Conservation (phyloP, 2,797 vertebrate genomes). For the Enteromius afrohamiltoni region DNA sequence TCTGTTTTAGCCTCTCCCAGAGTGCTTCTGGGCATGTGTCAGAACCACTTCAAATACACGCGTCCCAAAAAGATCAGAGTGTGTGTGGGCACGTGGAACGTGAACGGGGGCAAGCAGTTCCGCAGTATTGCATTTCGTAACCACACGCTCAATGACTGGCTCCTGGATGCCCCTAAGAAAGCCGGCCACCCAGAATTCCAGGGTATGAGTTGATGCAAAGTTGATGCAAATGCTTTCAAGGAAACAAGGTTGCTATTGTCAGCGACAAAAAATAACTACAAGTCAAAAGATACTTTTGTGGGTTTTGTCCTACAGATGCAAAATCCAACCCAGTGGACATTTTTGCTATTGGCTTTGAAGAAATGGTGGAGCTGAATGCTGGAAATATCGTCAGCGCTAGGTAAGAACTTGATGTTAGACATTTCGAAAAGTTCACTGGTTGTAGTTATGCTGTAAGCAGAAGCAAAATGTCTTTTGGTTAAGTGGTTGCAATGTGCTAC, state of each 20-base stretch:
- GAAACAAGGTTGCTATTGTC: not conserved
- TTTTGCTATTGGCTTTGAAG: conserved; percentile 98
- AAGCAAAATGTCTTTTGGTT: not conserved
- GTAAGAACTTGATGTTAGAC: conserved; percentile 67
- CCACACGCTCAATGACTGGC: conserved; percentile 97
- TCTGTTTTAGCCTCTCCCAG: conserved; percentile 87
- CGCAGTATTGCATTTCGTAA: conserved; percentile 98
- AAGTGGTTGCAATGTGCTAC: not conserved
- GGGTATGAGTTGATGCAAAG: conserved; percentile 73
- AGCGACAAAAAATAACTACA: not conserved
- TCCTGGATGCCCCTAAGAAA: conserved; percentile 91
- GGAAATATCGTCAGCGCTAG: conserved; percentile 99
- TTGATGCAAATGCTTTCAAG: not conserved
- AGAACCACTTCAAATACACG: conserved; percentile 93
- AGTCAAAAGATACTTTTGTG: conserved; percentile 21
- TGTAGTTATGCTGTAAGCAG: not conserved
- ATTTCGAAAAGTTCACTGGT: not conserved
- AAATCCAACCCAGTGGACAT: conserved; percentile 91
- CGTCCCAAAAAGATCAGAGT: conserved; percentile 90
- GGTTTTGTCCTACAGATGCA: conserved; percentile 76
- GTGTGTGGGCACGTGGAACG: conserved; percentile 95
- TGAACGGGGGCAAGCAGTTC: conserved; percentile 97
- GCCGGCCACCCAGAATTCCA: conserved; percentile 91
- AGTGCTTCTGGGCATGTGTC: conserved; percentile 95
- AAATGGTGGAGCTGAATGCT: conserved; percentile 99